Base-by-base conservation (phyloP, 2,797 vertebrate genomes). In the Esox masquinongy region DNA sequence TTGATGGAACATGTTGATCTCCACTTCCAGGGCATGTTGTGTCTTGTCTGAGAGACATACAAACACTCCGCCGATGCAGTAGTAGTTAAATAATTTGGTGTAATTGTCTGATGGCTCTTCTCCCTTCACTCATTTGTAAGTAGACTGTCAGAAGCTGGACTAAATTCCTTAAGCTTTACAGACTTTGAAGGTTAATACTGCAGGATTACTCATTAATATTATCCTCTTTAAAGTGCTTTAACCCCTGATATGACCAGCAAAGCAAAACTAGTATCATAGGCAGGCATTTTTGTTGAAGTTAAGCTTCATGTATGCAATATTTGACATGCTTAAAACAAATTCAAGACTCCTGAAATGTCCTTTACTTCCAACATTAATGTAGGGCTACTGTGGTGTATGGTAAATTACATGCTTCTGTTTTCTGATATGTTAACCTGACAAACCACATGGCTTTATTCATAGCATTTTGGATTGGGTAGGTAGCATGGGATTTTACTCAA, bases 21-120 rank as follows among this genome's bases (percentile, higher is more conserved):
- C 71, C 22, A 22, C 69, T 76, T 61, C 59, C 50, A 43, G 82
- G 79, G 67, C 79, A 34, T 66, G 82, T 72, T 51, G 14, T 22
- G 6, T 56, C 76, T 76, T 77, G 76, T 68, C 43, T 14, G 22
- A 56, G 24, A 64, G 43, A 29, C 22, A 17, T 49, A 68, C 63
- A 53, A 4, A 31, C 39, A 56, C 31, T 50, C 49, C 24, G 24
- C 15, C 12, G 29, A 17, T n/a, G 9, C 8, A 39, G 19, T 49
- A 56, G 6, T 49, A 16, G 47, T 19, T 68, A 61, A 3, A 67
- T 14, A 17, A 17, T 47, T 61, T 22, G n/a, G 66, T 22, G 24
- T 43, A 53, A 69, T 78, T 74, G 63, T 15, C 43, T 50, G 34
- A 50, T 77, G 29, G 67, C 43, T 59, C 56, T 24, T 53, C 16